phyloP scores from a whole-genome alignment of 2,113 vertebrate species.

The Paradisaea rubra region DNA sequence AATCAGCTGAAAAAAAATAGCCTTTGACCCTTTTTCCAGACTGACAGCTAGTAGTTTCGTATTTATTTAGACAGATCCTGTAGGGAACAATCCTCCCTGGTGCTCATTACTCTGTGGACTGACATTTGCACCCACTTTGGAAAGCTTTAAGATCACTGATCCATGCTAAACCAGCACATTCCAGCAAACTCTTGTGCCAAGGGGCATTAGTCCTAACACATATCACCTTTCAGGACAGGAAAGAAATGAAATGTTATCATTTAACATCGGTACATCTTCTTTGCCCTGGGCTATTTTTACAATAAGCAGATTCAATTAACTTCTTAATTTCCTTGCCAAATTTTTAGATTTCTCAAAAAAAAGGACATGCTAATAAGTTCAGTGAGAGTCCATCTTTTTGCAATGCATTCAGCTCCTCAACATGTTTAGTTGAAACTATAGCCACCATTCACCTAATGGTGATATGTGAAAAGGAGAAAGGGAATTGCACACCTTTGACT shows the following conservation, averaged over 20 bases:
- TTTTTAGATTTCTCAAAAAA: neutral
- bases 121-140: slow-evolving; percentile 62
- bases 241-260: slow-evolving; percentile 28
- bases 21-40: slow-evolving; percentile 30
- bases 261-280: slow-evolving; percentile 24
- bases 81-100: slow-evolving; percentile 9
- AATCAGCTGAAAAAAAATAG: neutral
- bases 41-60: neutral
- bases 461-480: neutral
- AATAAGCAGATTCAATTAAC: neutral
- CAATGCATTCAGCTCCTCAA: neutral
- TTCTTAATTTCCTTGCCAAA: neutral
- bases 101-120: slow-evolving; percentile 48
- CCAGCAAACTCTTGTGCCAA: slow-evolving; percentile 46
- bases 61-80: slow-evolving; percentile 55
- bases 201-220: slow-evolving; percentile 52
- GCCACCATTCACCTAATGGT: neutral
- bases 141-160: slow-evolving; percentile 64
- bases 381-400: neutral
- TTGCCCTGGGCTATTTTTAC: neutral
- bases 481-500: neutral
- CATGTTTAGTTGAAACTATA: neutral
- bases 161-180: slow-evolving; percentile 60
- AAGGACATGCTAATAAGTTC: neutral
- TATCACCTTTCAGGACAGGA: slow-evolving; percentile 41